Percentiles rank a stretch among this genome's conserved stretches.
These are phyloP conservation scores for Buceros bicornis DNA, from an alignment of 2,797 vertebrate genomes.

Conservation along the genomic window DNA sequence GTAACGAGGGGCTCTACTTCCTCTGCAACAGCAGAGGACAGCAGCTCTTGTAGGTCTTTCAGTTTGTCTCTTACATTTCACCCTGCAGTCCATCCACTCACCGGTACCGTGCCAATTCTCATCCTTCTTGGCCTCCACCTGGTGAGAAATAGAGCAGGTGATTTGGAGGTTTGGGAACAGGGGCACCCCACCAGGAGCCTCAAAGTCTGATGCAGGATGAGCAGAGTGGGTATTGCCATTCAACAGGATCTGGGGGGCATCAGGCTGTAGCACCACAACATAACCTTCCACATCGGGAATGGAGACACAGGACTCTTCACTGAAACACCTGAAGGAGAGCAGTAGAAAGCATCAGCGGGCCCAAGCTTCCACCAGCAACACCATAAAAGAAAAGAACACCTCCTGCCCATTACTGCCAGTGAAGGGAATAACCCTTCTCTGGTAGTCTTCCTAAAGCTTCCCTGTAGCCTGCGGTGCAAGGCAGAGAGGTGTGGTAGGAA, in stretches of 20 bases:
- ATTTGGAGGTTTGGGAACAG: slow-evolving; percentile 94
- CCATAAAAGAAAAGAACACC: neutral
- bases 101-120: slow-evolving; percentile 91
- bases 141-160: slow-evolving; percentile 94
- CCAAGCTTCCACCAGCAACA: neutral
- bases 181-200: slow-evolving; percentile 87
- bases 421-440: neutral
- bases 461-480: neutral
- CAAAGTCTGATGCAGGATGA: slow-evolving; percentile 91
- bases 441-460: neutral
- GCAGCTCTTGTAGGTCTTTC: neutral
- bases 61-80: neutral
- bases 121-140: slow-evolving; percentile 85
- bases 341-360: neutral
- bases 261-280: slow-evolving; percentile 95
- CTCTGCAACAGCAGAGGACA: neutral
- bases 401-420: neutral
- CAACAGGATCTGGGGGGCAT: slow-evolving; percentile 96
- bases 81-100: slow-evolving; percentile 33
- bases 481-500: neutral
- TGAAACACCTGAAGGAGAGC: slow-evolving; percentile 90
- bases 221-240: slow-evolving; percentile 93
- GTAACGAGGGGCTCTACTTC: neutral
- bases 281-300: slow-evolving; percentile 95
- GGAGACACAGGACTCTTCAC: slow-evolving; percentile 94